A percentile compares a stretch with the other conserved stretches of the same genome.
phyloP scores from a whole-genome alignment of 2,888 invertebrate species.

The Agrotis puta region DNA sequence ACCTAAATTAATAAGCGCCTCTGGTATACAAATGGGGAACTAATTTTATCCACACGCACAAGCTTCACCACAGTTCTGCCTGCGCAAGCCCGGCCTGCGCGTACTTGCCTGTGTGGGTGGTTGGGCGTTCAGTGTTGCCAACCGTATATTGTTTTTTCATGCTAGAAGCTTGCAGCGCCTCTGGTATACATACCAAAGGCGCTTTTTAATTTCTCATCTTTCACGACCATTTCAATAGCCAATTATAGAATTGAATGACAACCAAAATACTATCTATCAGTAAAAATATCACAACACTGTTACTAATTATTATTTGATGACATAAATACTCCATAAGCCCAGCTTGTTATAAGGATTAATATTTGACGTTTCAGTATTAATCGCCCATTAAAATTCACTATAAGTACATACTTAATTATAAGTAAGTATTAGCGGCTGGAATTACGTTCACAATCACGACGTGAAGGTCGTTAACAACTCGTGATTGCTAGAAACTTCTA shows the following conservation, averaged over 20 bases:
- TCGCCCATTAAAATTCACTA: conserved; percentile 29
- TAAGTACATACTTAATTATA: conserved; percentile 24
- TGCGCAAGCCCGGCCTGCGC: too few species aligned
- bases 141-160: too few species aligned
- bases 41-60: too few species aligned
- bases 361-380: conserved; percentile 43
- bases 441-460: conserved; percentile 35
- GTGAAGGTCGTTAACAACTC: conserved; percentile 22
- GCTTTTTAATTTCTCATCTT: too few species aligned
- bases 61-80: too few species aligned
- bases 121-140: too few species aligned
- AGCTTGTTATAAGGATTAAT: conserved; percentile 31
- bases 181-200: too few species aligned
- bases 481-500: conserved; percentile 9
- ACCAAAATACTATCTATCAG: not conserved
- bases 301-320: conserved; percentile 20
- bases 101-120: too few species aligned
- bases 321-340: conserved; percentile 24
- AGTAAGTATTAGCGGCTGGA: conserved; percentile 26
- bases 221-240: not conserved
- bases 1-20: too few species aligned
- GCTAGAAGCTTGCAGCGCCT: too few species aligned
- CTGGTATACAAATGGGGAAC: too few species aligned
- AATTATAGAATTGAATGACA: not conserved
- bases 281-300: not conserved